These are phyloP conservation scores for Grus americana DNA, from an alignment of 2,113 vertebrate genomes.

Conservation along the genomic window DNA sequence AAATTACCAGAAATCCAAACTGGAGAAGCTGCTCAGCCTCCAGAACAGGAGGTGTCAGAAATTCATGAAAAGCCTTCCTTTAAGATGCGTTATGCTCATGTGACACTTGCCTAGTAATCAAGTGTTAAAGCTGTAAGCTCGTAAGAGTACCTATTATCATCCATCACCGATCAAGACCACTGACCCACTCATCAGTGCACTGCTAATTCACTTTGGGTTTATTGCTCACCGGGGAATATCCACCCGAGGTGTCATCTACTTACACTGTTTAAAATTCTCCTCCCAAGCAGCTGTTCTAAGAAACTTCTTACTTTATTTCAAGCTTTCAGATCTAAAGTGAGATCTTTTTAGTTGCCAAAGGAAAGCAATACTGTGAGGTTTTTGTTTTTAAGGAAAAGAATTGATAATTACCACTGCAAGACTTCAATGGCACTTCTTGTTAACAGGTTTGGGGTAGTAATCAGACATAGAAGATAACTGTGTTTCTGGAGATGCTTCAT, in stretches of 20 bases:
- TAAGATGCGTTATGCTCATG: neutral
- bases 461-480: conserved; percentile 15
- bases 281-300: neutral
- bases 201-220: neutral
- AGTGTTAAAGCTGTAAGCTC: neutral
- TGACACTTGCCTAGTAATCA: neutral
- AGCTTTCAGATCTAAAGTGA: neutral
- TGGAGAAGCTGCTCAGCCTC: neutral
- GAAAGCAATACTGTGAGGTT: neutral
- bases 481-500: neutral
- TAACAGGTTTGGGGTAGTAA: conserved; percentile 21
- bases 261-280: neutral
- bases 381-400: neutral
- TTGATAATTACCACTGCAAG: neutral
- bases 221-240: neutral
- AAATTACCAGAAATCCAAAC: neutral
- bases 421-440: neutral
- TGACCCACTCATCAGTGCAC: neutral
- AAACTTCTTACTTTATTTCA: neutral
- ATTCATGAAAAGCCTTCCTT: neutral
- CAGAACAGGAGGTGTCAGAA: neutral
- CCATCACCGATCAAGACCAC: neutral
- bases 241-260: neutral
- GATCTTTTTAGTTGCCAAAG: neutral
- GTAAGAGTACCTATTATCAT: neutral